phyloP scores from a whole-genome alignment of 2,797 vertebrate species.

The Sciaenops ocellatus region DNA sequence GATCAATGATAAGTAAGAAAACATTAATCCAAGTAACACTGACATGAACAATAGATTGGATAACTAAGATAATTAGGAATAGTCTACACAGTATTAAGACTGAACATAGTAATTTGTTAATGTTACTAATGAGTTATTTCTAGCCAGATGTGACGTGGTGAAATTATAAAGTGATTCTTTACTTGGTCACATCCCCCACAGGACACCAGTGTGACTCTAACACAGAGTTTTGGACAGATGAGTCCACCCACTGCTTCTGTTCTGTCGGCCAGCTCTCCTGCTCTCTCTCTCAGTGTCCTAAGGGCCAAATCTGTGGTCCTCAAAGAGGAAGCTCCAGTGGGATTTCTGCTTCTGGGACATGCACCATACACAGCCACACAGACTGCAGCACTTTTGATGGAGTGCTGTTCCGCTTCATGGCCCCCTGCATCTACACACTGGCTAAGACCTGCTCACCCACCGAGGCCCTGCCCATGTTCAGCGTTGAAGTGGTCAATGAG shows the following conservation, averaged over 20 bases:
- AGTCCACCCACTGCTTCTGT: constrained; percentile 84
- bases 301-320: constrained; percentile 77
- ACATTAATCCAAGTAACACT: background rate
- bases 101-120: background rate
- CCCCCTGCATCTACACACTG: constrained; percentile 87
- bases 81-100: background rate
- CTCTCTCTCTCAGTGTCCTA: constrained; percentile 71
- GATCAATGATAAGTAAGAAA: background rate
- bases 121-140: background rate
- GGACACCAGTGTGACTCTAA: constrained; percentile 85
- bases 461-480: constrained; percentile 81
- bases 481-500: constrained; percentile 84
- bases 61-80: background rate
- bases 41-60: background rate
- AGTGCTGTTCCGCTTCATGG: constrained; percentile 83
- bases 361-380: constrained; percentile 83
- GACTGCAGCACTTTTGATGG: constrained; percentile 89
- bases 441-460: constrained; percentile 82
- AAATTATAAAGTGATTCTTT: constrained; percentile 28
- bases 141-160: constrained; percentile 11
- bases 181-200: constrained; percentile 36
- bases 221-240: constrained; percentile 84
- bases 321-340: constrained; percentile 56
- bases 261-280: constrained; percentile 78
- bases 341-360: constrained; percentile 75